Evolutionary conservation across 2,113 vertebrate species (phyloP).

Genomic region (Paramormyrops kingsleyae): DNA sequence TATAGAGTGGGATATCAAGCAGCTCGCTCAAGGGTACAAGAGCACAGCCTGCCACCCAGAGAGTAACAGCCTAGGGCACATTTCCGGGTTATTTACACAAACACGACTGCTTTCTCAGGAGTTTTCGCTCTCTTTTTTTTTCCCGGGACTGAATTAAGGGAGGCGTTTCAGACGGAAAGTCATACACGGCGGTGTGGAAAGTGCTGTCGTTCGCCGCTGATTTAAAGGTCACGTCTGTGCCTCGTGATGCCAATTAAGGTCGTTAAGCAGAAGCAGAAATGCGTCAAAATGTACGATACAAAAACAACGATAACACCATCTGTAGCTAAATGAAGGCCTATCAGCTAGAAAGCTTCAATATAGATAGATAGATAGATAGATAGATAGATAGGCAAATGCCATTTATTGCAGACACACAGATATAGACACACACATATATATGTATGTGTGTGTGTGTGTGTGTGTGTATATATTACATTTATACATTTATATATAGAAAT

Average conservation of each 20-base stretch:
- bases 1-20: not conserved
- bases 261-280: not conserved
- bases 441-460: not conserved
- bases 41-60: not conserved
- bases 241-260: not conserved
- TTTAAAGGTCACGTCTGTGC: not conserved
- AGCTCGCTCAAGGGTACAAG: not conserved
- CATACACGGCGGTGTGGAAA: not conserved
- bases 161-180: not conserved
- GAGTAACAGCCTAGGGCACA: not conserved
- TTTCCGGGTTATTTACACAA: conserved; percentile 8
- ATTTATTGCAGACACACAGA: not conserved
- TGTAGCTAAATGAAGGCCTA: not conserved
- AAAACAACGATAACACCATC: not conserved
- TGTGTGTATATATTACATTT: no score
- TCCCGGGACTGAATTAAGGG: not conserved
- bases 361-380: not conserved
- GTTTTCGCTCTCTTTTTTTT: not conserved
- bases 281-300: not conserved
- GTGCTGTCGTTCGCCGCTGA: not conserved
- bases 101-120: not conserved
- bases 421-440: not conserved
- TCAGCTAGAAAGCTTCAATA: not conserved
- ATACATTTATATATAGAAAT: no score
- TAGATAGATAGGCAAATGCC: not conserved